These are phyloP conservation scores for Camarhynchus parvulus DNA, from an alignment of 2,113 vertebrate genomes.

Conservation along the genomic window DNA sequence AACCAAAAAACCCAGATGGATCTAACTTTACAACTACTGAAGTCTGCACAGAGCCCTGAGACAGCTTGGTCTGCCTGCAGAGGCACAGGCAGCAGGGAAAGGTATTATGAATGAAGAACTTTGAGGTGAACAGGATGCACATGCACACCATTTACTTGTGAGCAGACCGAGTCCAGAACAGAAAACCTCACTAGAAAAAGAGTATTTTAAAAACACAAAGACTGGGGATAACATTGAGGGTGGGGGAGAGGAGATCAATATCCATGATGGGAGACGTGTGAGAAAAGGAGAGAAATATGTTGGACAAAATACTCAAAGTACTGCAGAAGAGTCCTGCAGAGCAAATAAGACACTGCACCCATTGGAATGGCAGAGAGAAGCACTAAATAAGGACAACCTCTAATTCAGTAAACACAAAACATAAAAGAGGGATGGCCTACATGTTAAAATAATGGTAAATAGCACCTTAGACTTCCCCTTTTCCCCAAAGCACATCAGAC, in stretches of 20 bases:
- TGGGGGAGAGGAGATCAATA: neutral
- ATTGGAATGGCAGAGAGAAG: neutral
- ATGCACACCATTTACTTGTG: neutral
- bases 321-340: neutral
- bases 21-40: neutral
- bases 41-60: neutral
- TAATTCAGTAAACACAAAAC: neutral
- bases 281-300: neutral
- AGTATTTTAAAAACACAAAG: neutral
- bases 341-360: neutral
- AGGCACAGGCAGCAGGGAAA: neutral
- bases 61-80: neutral
- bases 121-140: neutral
- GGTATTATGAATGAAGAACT: rapidly evolving
- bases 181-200: neutral
- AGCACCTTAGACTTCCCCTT: neutral
- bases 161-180: neutral
- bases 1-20: neutral
- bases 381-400: neutral
- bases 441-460: neutral
- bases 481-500: neutral
- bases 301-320: neutral
- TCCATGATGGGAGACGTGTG: rapidly evolving
- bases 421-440: neutral
- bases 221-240: rapidly evolving